A percentile compares a stretch with the other conserved stretches of the same genome.
Evolutionary conservation across 2,113 vertebrate genomes (phyloP).

Genomic region (Nyctereutes procyonoides): DNA sequence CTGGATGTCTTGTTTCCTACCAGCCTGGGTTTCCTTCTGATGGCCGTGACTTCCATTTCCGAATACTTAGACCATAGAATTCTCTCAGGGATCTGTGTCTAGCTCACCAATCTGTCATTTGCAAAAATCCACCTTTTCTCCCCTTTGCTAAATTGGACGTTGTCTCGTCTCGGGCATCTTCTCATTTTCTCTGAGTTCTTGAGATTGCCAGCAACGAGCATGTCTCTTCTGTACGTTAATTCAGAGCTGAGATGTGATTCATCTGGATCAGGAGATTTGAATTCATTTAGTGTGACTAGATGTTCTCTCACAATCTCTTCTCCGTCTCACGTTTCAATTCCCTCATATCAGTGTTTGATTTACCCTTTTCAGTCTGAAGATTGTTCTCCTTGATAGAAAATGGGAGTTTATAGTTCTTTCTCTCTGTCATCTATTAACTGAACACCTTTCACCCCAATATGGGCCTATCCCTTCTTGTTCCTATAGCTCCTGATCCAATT

Average conservation of each 20-base stretch:
- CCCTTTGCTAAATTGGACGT: conserved; percentile 8
- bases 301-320: conserved; percentile 52
- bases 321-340: conserved; percentile 37
- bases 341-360: conserved; percentile 48
- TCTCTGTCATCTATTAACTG: conserved; percentile 46
- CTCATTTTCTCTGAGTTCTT: conserved; percentile 51
- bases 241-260: conserved; percentile 2
- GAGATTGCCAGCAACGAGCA: background rate
- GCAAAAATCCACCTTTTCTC: background rate
- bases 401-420: conserved; percentile 47
- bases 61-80: background rate
- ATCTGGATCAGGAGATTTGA: conserved; percentile 61
- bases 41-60: background rate
- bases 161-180: conserved; percentile 64
- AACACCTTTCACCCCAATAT: conserved; percentile 67
- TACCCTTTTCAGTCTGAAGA: conserved; percentile 60
- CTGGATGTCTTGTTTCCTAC: background rate
- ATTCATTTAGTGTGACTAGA: conserved; percentile 46
- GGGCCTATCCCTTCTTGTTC: conserved; percentile 49
- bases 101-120: background rate
- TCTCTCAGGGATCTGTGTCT: background rate
- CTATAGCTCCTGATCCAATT: conserved; percentile 51
- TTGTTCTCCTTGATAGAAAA: conserved; percentile 63
- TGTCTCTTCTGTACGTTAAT: conserved; percentile 45
- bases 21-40: background rate